Evolutionary conservation across 2,113 vertebrate genomes (phyloP).

Genomic region (Pelmatolapia mariae): DNA sequence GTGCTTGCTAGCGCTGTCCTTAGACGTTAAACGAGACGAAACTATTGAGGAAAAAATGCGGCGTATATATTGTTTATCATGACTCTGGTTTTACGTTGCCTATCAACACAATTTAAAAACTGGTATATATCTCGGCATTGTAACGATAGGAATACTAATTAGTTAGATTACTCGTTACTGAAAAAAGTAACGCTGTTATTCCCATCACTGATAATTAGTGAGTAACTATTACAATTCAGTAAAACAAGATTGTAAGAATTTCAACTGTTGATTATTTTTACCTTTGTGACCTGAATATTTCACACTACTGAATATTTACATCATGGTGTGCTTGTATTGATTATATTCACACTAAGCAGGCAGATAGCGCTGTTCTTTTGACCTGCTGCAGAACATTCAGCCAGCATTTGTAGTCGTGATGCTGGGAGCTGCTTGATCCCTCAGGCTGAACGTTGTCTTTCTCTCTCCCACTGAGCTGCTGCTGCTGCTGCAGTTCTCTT

Average conservation of each 20-base stretch:
- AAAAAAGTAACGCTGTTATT: no score
- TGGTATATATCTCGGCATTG: no score
- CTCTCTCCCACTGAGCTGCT: background rate
- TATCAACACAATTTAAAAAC: no score
- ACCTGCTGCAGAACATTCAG: background rate
- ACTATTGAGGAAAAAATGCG: no score
- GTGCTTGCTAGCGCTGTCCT: no score
- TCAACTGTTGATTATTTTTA: background rate
- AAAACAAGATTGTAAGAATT: background rate
- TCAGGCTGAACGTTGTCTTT: background rate
- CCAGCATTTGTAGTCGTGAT: background rate
- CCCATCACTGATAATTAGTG: background rate
- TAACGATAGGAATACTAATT: no score
- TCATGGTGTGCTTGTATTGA: background rate
- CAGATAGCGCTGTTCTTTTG: background rate
- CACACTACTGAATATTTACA: background rate
- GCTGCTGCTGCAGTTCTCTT: background rate
- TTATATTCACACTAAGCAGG: background rate
- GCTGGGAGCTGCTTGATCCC: background rate
- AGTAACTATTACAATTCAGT: background rate
- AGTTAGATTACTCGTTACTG: no score
- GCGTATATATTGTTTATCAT: no score
- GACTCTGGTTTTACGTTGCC: no score
- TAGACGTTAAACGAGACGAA: no score
- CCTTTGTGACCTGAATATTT: background rate